Evolutionary conservation across 2,113 vertebrate genomes (phyloP), one percentile per base, ranked within the genome.

Genomic region (Callithrix jacchus): DNA sequence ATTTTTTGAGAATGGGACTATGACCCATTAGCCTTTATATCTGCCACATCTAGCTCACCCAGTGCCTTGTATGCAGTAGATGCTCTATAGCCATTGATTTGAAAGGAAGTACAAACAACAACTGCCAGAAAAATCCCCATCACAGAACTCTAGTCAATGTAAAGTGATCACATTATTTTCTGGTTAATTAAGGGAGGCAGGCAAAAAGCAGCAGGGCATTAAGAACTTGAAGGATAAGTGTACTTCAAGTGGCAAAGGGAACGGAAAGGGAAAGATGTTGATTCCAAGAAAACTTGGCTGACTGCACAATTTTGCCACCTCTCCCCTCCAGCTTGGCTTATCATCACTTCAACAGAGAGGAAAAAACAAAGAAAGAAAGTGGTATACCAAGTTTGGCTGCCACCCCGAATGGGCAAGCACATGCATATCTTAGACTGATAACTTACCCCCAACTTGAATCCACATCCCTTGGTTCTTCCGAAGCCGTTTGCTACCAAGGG

Each of bases 21-120:
- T 74, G 40, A 80, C 25, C 2, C 11, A 87, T 42, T 89, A 93
- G 54, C 17, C 70, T 73, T 82, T 96, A 40, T 56, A 76, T 87
- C 25, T 5, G 1, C 88, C 40, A 80, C 2, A 76, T 92, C 76
- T 47, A 76, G n/a, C 56, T 32, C 42, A 88, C 21, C 40, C 23
- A 42, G 27, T 66, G 54, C 9, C 4, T 82, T 84, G 12, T 66
- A 45, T 79, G n/a, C 14, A 70, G 11, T 61, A 87, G 30, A 86
- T 91, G 21, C 17, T 95, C 68, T 81, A 21, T 32, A 70, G 42
- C 30, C 58, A 74, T 40, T 93, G 47, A 80, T 94, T 83, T 93
- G 56, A 95, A 83, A 1, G 56, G 47, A 97, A 93, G 12, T 92
- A 61, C 70, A 92, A 94, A 95, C 12, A 93, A 61, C n/a, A 89